Conservation (phyloP, 1,140 invertebrate species). For the Drosophila pseudoobscura region DNA sequence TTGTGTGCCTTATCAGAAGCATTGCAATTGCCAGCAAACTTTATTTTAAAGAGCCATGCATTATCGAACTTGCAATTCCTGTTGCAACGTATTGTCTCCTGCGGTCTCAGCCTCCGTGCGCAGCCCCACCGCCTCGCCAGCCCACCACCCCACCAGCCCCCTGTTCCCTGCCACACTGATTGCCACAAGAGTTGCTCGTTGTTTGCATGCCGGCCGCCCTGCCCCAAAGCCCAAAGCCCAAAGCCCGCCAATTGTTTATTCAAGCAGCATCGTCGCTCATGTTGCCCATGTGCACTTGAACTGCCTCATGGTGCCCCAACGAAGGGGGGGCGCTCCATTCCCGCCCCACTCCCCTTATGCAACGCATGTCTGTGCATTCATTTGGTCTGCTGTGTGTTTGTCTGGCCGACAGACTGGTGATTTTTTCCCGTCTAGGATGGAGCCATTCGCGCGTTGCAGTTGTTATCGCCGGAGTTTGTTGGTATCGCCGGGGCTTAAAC, state of each 20-base stretch:
- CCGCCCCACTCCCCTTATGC: not conserved
- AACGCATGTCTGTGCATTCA: conserved; percentile 56
- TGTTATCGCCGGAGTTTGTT: conserved; percentile 57
- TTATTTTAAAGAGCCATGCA: conserved; percentile 65
- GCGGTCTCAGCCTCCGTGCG: conserved; percentile 7
- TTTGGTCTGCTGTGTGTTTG: conserved; percentile 58
- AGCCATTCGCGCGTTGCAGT: conserved; percentile 34
- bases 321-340: no score
- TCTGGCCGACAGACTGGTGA: conserved; percentile 13
- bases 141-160: no score
- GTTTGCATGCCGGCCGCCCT: conserved; percentile 55
- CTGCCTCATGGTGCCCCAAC: not conserved
- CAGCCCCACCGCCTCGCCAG: not conserved
- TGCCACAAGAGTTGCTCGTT: conserved; percentile 29
- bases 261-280: conserved; percentile 59
- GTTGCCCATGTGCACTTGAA: conserved; percentile 31
- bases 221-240: conserved; percentile 48
- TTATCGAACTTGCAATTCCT: conserved; percentile 44
- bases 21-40: conserved; percentile 54
- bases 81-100: conserved; percentile 41
- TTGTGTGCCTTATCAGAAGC: conserved; percentile 65
- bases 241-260: conserved; percentile 72
- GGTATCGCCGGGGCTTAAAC: conserved; percentile 63
- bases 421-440: conserved; percentile 20
- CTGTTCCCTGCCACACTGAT: not conserved